Evolutionary conservation across 2,888 invertebrate genomes (phyloP).

Genomic region (Pomacea canaliculata): DNA sequence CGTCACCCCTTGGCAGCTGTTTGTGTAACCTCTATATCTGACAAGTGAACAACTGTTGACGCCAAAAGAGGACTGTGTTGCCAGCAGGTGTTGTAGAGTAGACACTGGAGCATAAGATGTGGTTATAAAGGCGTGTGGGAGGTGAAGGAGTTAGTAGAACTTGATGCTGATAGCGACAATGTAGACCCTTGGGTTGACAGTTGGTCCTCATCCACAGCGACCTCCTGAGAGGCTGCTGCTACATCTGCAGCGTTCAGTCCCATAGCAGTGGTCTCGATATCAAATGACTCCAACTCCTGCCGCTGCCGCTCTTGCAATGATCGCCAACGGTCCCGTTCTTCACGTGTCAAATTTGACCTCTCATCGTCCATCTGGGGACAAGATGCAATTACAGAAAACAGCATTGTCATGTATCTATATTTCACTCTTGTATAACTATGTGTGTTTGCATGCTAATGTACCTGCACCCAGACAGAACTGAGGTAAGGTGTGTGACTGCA

Average conservation of each 20-base stretch:
- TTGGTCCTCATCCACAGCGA: constrained; percentile 83
- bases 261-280: constrained; percentile 91
- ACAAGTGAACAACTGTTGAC: too few species aligned
- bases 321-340: constrained; percentile 89
- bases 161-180: constrained; percentile 89
- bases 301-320: constrained; percentile 91
- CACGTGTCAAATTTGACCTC: constrained; percentile 89
- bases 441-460: too few species aligned
- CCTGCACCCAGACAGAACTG: too few species aligned
- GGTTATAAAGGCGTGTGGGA: constrained; percentile 43
- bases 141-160: constrained; percentile 61
- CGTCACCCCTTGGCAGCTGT: too few species aligned
- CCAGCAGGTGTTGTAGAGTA: too few species aligned
- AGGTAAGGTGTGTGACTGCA: too few species aligned
- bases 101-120: background rate
- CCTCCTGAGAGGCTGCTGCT: constrained; percentile 90
- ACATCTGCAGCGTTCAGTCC: constrained; percentile 94
- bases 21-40: too few species aligned
- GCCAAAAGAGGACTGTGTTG: too few species aligned
- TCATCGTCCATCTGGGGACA: constrained; percentile 88
- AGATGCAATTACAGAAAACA: constrained; percentile 12
- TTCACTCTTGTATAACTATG: background rate
- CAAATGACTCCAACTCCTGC: constrained; percentile 91
- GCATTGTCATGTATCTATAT: background rate
- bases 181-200: constrained; percentile 94